Conservation (phyloP, 2,797 vertebrate species). For the Pseudochromis fuscus region DNA sequence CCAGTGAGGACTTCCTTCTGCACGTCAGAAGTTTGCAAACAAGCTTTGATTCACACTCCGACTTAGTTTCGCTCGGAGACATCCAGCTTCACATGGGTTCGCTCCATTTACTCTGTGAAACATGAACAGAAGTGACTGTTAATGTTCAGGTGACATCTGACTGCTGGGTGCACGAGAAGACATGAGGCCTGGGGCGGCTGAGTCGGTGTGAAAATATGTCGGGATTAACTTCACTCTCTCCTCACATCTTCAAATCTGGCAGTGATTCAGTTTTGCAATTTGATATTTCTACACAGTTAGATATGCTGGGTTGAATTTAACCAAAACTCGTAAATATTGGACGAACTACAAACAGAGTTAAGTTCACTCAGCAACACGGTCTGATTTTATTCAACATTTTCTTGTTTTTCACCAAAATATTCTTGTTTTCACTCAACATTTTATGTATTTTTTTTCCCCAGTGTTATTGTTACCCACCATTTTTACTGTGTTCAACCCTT, state of each 20-base stretch:
- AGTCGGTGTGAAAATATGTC: neutral
- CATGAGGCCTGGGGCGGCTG: neutral
- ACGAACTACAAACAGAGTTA: too few species aligned
- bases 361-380: too few species aligned
- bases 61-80: neutral
- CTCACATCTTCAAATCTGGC: neutral
- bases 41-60: rapidly evolving
- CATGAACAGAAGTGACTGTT: neutral
- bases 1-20: neutral
- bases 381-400: too few species aligned
- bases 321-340: too few species aligned
- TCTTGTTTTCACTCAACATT: too few species aligned
- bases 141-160: neutral
- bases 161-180: too few species aligned
- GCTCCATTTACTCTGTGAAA: neutral
- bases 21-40: neutral
- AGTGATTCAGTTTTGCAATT: neutral
- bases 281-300: neutral
- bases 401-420: too few species aligned
- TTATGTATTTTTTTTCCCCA: too few species aligned
- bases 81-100: slow-evolving; percentile 13
- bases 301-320: too few species aligned
- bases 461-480: too few species aligned
- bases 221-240: too few species aligned
- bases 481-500: too few species aligned